These are phyloP conservation scores for Chloropsis hardwickii DNA, from an alignment of 2,113 vertebrate genomes.

Conservation along the genomic window DNA sequence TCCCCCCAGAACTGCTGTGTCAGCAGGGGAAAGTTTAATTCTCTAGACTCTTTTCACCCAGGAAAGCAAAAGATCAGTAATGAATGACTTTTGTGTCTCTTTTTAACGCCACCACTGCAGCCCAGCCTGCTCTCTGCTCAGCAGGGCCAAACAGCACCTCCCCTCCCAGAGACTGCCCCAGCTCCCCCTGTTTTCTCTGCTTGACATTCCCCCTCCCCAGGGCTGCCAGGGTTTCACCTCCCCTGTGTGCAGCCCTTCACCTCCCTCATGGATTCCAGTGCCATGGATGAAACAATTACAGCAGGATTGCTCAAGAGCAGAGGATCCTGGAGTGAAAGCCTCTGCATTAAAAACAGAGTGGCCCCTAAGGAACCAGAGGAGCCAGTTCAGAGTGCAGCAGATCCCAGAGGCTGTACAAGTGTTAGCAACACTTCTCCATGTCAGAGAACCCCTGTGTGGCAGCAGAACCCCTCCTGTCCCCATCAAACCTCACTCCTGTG, in stretches of 20 bases:
- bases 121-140: neutral
- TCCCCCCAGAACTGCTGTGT: rapidly evolving
- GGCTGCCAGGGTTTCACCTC: neutral
- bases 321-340: neutral
- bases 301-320: neutral
- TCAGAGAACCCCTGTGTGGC: neutral
- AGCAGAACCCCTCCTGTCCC: neutral
- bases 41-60: neutral
- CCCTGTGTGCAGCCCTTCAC: neutral
- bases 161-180: neutral
- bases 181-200: neutral
- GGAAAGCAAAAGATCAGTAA: neutral
- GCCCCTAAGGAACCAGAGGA: neutral
- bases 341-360: neutral
- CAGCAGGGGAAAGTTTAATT: neutral
- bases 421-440: neutral
- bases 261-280: neutral
- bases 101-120: neutral
- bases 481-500: neutral
- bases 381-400: neutral
- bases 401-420: neutral
- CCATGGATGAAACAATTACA: neutral
- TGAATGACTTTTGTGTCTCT: neutral
- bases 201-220: neutral
- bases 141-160: neutral